Conservation (phyloP, 2,113 vertebrate species). For the Pedionomus torquatus region DNA sequence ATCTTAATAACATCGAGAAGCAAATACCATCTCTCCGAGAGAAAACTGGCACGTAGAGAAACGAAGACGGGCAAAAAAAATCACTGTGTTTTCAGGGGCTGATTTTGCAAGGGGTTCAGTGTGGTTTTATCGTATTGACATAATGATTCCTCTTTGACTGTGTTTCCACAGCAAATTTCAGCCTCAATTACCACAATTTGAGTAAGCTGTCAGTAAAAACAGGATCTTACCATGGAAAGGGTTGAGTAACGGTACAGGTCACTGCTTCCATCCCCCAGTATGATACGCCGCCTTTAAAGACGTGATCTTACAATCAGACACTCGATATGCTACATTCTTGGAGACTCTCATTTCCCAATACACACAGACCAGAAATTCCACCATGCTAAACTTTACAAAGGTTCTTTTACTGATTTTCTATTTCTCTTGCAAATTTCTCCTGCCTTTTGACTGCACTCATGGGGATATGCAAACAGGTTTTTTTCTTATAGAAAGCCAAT, state of each 20-base stretch:
- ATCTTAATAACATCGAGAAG: background rate
- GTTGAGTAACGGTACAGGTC: background rate
- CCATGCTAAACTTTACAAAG: accelerated
- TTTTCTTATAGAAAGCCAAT: background rate
- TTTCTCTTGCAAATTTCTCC: background rate
- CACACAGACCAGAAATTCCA: background rate
- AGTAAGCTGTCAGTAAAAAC: background rate
- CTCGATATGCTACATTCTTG: background rate
- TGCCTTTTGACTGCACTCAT: background rate
- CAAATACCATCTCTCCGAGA: background rate
- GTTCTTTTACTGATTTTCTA: background rate
- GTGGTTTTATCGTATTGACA: background rate
- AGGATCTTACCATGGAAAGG: background rate
- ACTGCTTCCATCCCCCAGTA: background rate
- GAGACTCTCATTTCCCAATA: background rate
- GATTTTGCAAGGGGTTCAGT: background rate
- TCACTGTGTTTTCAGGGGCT: background rate
- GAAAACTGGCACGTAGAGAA: background rate
- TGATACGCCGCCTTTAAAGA: background rate
- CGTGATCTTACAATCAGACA: accelerated
- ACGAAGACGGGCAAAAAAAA: accelerated
- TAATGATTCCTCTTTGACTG: background rate
- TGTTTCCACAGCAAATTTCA: background rate
- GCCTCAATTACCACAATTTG: background rate
- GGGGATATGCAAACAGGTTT: background rate